Evolutionary conservation across 2,797 vertebrate genomes (phyloP).

Genomic region (Todus mexicanus): DNA sequence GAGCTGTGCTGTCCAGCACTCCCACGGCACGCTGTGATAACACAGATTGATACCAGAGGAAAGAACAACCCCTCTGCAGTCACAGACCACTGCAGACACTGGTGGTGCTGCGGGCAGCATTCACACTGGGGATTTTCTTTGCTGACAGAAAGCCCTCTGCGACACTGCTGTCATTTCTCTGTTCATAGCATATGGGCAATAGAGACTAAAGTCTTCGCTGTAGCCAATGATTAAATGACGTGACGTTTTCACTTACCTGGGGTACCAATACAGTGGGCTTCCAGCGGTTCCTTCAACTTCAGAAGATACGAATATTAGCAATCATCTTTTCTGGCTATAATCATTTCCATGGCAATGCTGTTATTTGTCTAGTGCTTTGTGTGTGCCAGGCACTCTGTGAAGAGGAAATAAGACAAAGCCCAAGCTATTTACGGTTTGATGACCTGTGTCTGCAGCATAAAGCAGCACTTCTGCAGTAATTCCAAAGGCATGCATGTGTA

Average conservation of each 20-base stretch:
- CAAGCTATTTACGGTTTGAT: not conserved
- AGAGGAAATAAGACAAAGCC: not conserved
- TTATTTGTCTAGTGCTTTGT: not conserved
- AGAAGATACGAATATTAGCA: not conserved
- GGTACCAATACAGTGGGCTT: not conserved
- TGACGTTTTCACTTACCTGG: not conserved
- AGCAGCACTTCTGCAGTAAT: not conserved
- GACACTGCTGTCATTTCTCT: not conserved
- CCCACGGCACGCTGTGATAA: not conserved
- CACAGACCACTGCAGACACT: not conserved
- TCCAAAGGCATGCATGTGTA: not conserved
- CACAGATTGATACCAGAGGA: not conserved
- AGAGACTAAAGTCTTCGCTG: not conserved
- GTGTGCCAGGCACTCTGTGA: not conserved
- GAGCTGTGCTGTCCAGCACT: not conserved
- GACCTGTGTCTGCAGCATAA: not conserved
- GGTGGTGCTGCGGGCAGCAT: not conserved
- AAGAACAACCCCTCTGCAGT: not conserved
- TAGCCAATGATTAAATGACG: not conserved
- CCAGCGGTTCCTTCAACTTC: not conserved
- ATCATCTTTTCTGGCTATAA: not conserved
- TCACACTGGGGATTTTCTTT: not conserved
- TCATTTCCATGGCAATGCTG: slow-evolving; percentile 43
- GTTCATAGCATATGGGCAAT: not conserved
- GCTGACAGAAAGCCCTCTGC: not conserved